Base-by-base conservation (phyloP, 2,888 invertebrate genomes). In the Troides helena region DNA sequence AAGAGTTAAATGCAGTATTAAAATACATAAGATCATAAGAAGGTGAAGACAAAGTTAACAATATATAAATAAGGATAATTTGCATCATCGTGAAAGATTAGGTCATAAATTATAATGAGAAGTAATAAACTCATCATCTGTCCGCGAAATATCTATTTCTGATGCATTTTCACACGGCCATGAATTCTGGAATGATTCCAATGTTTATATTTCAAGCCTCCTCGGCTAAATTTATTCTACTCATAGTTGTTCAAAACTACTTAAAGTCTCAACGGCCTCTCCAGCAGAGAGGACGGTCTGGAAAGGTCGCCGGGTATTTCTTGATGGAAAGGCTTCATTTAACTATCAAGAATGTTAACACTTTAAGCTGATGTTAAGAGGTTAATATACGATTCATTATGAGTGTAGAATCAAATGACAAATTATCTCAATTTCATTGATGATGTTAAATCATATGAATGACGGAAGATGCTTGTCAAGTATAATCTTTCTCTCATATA, bases 211-310 rank as follows among this genome's bases (percentile, higher is more conserved):
- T 58, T 57, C 43, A 62, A 65, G 61, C 62, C 57, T 57, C 18
- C 59, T 56, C 62, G 66, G 63, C 25, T 43, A 65, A 59, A 66
- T 63, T 63, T 25, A 66, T 63, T 63, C 43, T 14, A 36, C 58
- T 53, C 18, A 12, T 64, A 46, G 63, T 56, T 39, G 58, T 67
- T 69, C 36, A 62, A 60, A 66, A 59, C 25, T 30, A 43, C 60
- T 70, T 50, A 66, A 67, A 60, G 53, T 25, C 65, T 67, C 59
- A 62, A 67, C 50, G 17, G 61, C 59, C 70, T 53, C 66, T 70
- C 53, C 53, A 63, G 60, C 60, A 67, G 53, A 66, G 58, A 50
- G 39, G 66, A 23, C 53, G 66, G 0, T 63, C 63, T 70, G 46
- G 43, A 17, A 50, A 70, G 36, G 21, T 67, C 39, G 59, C 66